These are phyloP conservation scores for Poecilia wingei DNA, from an alignment of 2,797 vertebrate species.

Conservation along the genomic window DNA sequence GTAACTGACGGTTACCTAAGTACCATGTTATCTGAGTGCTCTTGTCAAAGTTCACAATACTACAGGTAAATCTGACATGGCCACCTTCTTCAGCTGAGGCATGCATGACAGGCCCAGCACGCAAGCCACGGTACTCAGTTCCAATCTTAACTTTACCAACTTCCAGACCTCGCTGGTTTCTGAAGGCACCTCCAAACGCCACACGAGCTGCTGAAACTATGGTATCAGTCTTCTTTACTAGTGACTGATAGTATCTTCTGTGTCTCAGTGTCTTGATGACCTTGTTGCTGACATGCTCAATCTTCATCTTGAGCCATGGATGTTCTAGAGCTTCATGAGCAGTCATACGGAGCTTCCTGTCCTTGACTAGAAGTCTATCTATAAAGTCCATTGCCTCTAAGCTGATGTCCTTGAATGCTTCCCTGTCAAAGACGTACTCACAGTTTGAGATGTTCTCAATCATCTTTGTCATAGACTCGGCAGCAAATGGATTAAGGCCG, in stretches of 20 bases:
- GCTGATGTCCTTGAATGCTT: constrained; percentile 94
- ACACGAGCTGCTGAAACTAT: constrained; percentile 93
- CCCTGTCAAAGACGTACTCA: constrained; percentile 93
- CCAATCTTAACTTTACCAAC: constrained; percentile 96
- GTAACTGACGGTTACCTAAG: constrained; percentile 91
- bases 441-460: constrained; percentile 95
- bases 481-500: constrained; percentile 95
- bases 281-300: constrained; percentile 90
- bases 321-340: constrained; percentile 94
- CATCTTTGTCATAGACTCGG: constrained; percentile 93
- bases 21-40: constrained; percentile 95
- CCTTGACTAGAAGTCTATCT: constrained; percentile 93
- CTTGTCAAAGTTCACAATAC: constrained; percentile 90
- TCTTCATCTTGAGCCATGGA: constrained; percentile 93
- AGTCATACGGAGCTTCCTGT: constrained; percentile 95
- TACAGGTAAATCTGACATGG: constrained; percentile 91
- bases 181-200: constrained; percentile 91
- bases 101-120: constrained; percentile 93
- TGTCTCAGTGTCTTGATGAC: constrained; percentile 93
- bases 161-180: constrained; percentile 90
- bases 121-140: constrained; percentile 88
- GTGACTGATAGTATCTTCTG: constrained; percentile 93
- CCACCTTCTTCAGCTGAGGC: constrained; percentile 90
- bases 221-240: constrained; percentile 91
- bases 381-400: constrained; percentile 96